Evolutionary conservation across 1,140 invertebrate genomes (phyloP), one percentile per base, ranked within the genome.

Genomic region (Drosophila nikananu): DNA sequence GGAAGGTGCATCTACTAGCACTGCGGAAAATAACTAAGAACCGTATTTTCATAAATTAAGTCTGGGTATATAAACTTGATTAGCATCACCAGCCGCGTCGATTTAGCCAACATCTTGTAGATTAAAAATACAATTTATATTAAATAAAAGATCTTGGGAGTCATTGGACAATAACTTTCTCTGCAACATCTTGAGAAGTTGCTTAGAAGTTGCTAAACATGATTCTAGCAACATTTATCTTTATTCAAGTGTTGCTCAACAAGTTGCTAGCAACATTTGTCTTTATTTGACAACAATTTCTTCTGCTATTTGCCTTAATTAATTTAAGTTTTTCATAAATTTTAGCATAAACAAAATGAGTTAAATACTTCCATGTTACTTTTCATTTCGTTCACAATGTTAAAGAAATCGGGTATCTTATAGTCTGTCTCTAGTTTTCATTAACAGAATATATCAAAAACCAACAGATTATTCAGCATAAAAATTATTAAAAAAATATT

Each of bases 31-130:
- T 4, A 17, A 23, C 2, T 12, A 17, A 35, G 19, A 8, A 8
- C 13, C 7, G 0, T 12, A 44, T 1, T 2, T 21, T 12, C 2
- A 12, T 21, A 12, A 2, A 9, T 9, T 41, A 3, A n/a, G 0
- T 1, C 17, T n/a, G 5, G 17, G n/a, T 10, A 10, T 19, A 19
- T 19, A 42, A 35, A 3, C 32, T 41, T 35, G 10, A 10, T 10
- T 10, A 32, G 9, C 30, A 10, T 10, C 30, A 32, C 2, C 30
- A 32, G 30, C 10, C 30, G 10, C 3, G 3, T 32, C 30, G 30
- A 35, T 13, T 12, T 12, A 35, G 10, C 0, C 3, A 12, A 13
- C 4, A 35, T 0, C 1, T 35, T 35, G 5, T 3, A 0, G 13
- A 15, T 15, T 39, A 6, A 6, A 15, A 6, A 0, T 5, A 5